Evolutionary conservation across 2,797 vertebrate genomes (phyloP), one percentile per base, ranked within the genome.

Genomic region (Notolabrus celidotus): DNA sequence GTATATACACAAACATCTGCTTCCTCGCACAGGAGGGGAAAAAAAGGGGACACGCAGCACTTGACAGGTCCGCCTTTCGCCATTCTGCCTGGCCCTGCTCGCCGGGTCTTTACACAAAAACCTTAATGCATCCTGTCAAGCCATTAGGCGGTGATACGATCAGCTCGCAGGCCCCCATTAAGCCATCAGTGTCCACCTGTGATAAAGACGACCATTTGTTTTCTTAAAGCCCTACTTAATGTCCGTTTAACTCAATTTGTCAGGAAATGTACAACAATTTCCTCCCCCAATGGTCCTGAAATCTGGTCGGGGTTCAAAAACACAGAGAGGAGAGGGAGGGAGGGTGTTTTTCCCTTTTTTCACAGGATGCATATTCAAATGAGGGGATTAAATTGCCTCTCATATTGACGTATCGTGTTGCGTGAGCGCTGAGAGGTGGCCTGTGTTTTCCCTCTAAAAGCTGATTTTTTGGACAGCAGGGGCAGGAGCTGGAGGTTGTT

Each of bases 261-360:
- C 96, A 97, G 97, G 97, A 99, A 98, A 98, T 98, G 96, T 96
- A 95, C 95, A 97, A 98, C 96, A 97, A 99, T 98, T 98, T 99
- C 96, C 97, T 97, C 95, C 95, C 81, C 76, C 84, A 71, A 27
- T 34, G 74, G 79, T 85, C 93, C 96, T 96, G 96, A 97, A 97
- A 98, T 96, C 96, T 97, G 96, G 96, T 96, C 95, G 93, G 94
- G 94, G 95, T 96, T 96, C 94, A 96, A 96, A 96, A 95, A 94
- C 94, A 42, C 25, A 10, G 73, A 51, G 7, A 38, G 54, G 93
- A 93, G 93, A 43, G 51, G 61, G 93, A 89, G 94, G 71, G 54
- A 7, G 61, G 2, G 6, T 25, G 42, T 29, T 25, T 56, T 25
- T 53, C 62, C 78, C 41, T 50, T n/a, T 27, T 53, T 63, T 59